Base-by-base conservation (phyloP, 2,797 vertebrate genomes). In the Lemur catta region DNA sequence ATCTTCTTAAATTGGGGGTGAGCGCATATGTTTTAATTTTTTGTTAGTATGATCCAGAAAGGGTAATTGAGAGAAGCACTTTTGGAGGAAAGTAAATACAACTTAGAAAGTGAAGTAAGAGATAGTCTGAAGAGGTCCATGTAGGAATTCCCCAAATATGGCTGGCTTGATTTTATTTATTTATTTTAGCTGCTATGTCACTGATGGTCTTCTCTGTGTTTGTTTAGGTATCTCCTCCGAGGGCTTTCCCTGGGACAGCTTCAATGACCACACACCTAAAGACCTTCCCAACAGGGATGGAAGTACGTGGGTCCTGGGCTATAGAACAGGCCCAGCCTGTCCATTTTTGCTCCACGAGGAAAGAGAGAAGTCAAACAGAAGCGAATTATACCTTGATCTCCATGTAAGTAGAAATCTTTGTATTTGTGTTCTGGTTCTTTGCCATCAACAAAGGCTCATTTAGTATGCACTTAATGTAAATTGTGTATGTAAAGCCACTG, bases 341-440 rank as follows among this genome's bases (percentile, higher is more conserved):
- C 72, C 97, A 2, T 97, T 97, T 97, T 33, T 96, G 95, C 93
- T 97, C 91, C 97, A 97, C 1, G 98, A 92, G 93, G 98, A 98
- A 55, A 98, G 94, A 69, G 98, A 98, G 79, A 98, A 98, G 92
- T 94, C 97, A 79, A 98, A 96, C 89, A 98, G 98, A 97, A 98
- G 91, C 11, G 94, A 96, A 28, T 63, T 99, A n/a, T 97, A 98
- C 92, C 98, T 99, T 97, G 98, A 99, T 95, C 94, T 98, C 91
- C 98, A 98, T 52, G 99, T 99, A 92, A 99, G 99, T 98, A 69
- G 95, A 94, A 95, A 33, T 93, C 26, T 80, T 72, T 14, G 4
- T 48, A 24, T 94, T 96, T 46, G 18, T 80, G 43, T 63, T 92
- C 0, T 96, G 79, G 20, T 84, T 93, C 91, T 35, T 90, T 30